These are phyloP conservation scores for Oncorhynchus keta DNA, from an alignment of 2,113 vertebrate genomes.

Conservation along the genomic window DNA sequence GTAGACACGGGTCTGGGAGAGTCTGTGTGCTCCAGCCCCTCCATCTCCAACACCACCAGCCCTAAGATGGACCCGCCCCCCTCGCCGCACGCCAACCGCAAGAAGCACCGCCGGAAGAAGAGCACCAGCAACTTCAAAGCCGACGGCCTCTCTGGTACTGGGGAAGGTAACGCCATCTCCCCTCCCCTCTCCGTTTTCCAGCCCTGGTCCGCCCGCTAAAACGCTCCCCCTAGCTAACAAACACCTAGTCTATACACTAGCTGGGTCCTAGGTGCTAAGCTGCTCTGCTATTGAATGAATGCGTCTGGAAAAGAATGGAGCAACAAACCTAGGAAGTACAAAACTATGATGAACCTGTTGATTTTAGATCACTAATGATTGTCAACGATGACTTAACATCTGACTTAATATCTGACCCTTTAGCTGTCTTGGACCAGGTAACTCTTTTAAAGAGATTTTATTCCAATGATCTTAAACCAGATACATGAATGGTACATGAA, in stretches of 20 bases:
- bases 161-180: conserved; percentile 83
- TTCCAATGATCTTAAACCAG: neutral
- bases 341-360: no score
- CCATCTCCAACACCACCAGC: conserved; percentile 91
- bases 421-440: neutral
- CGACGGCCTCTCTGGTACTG: conserved; percentile 89
- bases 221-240: neutral
- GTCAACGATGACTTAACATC: no score
- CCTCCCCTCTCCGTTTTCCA: conserved; percentile 41
- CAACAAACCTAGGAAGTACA: no score
- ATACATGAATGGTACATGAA: neutral
- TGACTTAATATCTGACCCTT: neutral
- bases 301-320: neutral
- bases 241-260: no score
- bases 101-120: conserved; percentile 98
- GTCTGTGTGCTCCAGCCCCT: conserved; percentile 93
- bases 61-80: conserved; percentile 96
- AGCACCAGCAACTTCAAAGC: conserved; percentile 97
- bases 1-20: conserved; percentile 91
- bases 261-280: neutral
- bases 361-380: no score
- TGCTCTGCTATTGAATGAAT: neutral
- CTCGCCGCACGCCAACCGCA: conserved; percentile 96
- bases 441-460: neutral
- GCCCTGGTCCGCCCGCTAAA: conserved; percentile 6